Conservation (phyloP, 2,888 invertebrate genomes). For the Microplitis deprimator region DNA sequence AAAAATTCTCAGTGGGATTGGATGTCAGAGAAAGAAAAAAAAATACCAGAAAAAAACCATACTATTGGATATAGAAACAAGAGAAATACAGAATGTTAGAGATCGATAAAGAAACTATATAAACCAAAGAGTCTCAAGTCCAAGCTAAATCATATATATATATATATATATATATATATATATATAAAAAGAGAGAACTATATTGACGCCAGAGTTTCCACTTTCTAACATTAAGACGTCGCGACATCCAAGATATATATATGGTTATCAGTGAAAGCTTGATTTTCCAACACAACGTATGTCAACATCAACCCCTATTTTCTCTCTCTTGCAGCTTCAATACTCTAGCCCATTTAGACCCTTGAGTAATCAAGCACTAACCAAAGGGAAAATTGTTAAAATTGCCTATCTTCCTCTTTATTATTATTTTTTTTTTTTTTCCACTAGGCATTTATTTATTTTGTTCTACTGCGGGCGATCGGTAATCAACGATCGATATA, state of each 20-base stretch:
- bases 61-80: background rate
- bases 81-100: constrained; percentile 37
- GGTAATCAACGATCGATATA: background rate
- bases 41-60: background rate
- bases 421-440: background rate
- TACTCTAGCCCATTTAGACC: constrained; percentile 3
- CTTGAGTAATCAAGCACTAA: constrained; percentile 12
- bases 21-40: constrained; percentile 29
- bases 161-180: background rate
- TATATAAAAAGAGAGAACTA: background rate
- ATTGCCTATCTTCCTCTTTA: constrained; percentile 2
- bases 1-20: constrained; percentile 38
- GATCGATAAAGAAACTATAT: constrained; percentile 51
- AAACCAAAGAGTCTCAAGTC: background rate
- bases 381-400: constrained; percentile 11
- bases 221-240: constrained; percentile 48
- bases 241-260: constrained; percentile 52
- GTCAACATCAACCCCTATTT: constrained; percentile 52
- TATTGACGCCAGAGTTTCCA: constrained; percentile 26
- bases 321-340: background rate
- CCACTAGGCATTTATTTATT: background rate
- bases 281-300: constrained; percentile 58
- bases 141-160: background rate
- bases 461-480: background rate
- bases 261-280: constrained; percentile 30